Evolutionary conservation across 2,113 vertebrate species (phyloP), one percentile per base, ranked within the genome.

Genomic region (Megaceryle torquata): DNA sequence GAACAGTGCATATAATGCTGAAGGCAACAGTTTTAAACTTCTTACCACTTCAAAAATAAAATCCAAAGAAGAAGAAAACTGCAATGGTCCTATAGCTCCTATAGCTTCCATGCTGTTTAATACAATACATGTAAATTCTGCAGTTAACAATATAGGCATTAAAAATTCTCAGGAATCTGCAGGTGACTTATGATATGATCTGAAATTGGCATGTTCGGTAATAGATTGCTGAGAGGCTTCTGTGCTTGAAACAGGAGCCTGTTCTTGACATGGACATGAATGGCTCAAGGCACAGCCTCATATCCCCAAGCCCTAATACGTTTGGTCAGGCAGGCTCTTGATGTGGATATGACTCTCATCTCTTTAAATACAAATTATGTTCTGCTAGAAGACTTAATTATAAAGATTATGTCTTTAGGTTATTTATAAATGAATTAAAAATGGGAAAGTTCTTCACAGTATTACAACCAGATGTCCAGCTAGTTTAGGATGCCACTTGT

Each of bases 261-360:
- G 5, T 13, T 54, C 6, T 56, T 75, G 28, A 75, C 17, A 4
- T 5, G 6, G 35, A 29, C 2, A 1, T 57, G 35, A 77, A 44
- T 10, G 37, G 9, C n/a, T 70, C n/a, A 39, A 85, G 51, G n/a
- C 48, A 76, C 29, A 74, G 9, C 9, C 8, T 68, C 5, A 0
- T 53, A 15, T 41, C 86, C 33, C 39, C 26, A 67, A 63, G 28
- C 1, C 4, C 29, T 26, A 4, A 4, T 25, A 13, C 0, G 0
- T 57, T 20, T 86, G n/a, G n/a, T 44, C 22, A 59, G 33, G 12
- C 19, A 65, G 37, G 5, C 3, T 83, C 13, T 48, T 16, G 29
- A 6, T 65, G 26, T 29, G 33, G 10, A 5, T 54, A 25, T 33
- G 17, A 44, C 16, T 57, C 18, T 71, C 7, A 53, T 43, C 46